phyloP scores from a whole-genome alignment of 2,888 invertebrate genomes.

The Sericinus montela region DNA sequence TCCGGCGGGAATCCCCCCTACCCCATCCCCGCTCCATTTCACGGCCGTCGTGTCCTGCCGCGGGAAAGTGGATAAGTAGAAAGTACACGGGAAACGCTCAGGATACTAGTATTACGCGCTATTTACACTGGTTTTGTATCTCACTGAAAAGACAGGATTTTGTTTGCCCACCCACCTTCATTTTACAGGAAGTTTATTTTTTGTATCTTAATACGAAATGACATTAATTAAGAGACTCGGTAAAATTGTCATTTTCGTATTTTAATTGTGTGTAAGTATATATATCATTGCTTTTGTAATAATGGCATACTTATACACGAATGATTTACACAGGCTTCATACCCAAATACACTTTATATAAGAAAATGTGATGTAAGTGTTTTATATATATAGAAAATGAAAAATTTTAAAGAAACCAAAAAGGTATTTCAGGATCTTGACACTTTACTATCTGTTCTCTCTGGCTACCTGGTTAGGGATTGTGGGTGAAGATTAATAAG shows the following conservation, averaged over 20 bases:
- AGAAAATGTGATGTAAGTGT: too few species aligned
- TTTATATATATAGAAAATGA: too few species aligned
- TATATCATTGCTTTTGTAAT: too few species aligned
- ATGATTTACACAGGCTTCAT: too few species aligned
- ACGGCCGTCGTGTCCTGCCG: slow-evolving; percentile 30
- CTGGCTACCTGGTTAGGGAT: too few species aligned
- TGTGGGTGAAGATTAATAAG: too few species aligned
- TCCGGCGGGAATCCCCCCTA: slow-evolving; percentile 66
- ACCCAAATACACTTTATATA: too few species aligned
- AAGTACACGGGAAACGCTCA: slow-evolving; percentile 49
- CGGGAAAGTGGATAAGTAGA: slow-evolving; percentile 40
- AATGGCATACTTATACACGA: too few species aligned
- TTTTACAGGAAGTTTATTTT: slow-evolving; percentile 18
- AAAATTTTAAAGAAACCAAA: too few species aligned
- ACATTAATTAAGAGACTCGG: slow-evolving; percentile 14
- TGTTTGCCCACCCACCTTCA: slow-evolving; percentile 25
- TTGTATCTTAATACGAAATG: slow-evolving; percentile 12
- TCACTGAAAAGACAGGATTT: slow-evolving; percentile 32
- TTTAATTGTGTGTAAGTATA: too few species aligned
- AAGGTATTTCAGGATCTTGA: too few species aligned
- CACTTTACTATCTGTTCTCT: too few species aligned
- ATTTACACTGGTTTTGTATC: slow-evolving; percentile 42
- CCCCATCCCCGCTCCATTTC: slow-evolving; percentile 52
- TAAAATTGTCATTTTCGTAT: neutral
- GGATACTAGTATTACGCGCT: slow-evolving; percentile 49